Base-by-base conservation (phyloP, 2,113 vertebrate species). In the Dicentrarchus labrax region DNA sequence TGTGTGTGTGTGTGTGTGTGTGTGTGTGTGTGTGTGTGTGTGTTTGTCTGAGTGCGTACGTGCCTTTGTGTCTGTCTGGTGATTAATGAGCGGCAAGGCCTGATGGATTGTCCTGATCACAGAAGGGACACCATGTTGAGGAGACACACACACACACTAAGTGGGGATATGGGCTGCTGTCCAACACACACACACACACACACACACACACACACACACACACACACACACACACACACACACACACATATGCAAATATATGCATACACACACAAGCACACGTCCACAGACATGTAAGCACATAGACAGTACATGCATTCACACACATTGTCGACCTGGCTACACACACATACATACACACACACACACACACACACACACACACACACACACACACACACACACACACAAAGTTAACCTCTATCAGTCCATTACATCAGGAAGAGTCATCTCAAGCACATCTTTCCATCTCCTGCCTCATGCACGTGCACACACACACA, bases 21-120 rank as follows among this genome's bases (percentile, higher is more conserved):
- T 13, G 45, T 48, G 24, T 56, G 62, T 74, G 83, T 81, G 69
- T 81, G 54, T 86, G 51, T 79, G 57, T 38, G 36, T 62, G 73
- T 68, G 51, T 66, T 67, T 87, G 73, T 78, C 53, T 78, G 82
- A 84, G 75, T 70, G 39, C 76, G 70, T 82, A 66, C 64, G 60
- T 22, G 17, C 17, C 39, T 48, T 21, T 56, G 62, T 74, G 83
- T 81, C 72, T 81, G 56, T 86, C 54, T 79, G 53, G 86, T 94
- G 94, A 95, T 94, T 94, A 94, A 94, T 94, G 94, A 94, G 90
- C 71, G 10, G 80, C 75, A 88, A 61, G 59, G 64, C 56, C 93
- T 95, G 94, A 95, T 94, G 92, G 92, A 95, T 94, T 93, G 93
- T 91, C 76, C 84, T 86, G 93, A 92, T 95, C 92, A 90, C 90